Conservation (phyloP, 2,113 vertebrate species). For the Zapus hudsonius region DNA sequence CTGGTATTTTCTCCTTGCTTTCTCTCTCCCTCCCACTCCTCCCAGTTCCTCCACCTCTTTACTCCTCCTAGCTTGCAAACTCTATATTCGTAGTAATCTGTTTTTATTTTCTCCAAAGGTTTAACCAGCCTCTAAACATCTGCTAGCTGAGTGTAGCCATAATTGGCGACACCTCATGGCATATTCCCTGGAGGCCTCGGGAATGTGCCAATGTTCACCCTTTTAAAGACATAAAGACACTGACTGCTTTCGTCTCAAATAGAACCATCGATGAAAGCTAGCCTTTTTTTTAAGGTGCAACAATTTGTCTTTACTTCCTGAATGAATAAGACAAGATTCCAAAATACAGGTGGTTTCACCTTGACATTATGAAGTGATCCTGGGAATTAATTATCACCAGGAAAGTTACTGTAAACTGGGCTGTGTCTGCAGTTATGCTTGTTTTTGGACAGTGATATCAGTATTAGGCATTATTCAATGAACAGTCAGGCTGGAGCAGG, state of each 20-base stretch:
- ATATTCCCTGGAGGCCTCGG: background rate
- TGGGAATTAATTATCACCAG: background rate
- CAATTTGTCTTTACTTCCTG: background rate
- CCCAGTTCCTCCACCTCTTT: slow-evolving; percentile 47
- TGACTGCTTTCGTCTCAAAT: background rate
- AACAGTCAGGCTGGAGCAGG: background rate
- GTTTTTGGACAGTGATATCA: background rate
- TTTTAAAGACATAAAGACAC: slow-evolving; percentile 36
- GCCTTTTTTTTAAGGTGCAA: background rate
- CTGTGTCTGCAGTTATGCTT: background rate
- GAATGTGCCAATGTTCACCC: background rate
- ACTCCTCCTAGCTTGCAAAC: slow-evolving; percentile 52
- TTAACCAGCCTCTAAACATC: slow-evolving; percentile 62
- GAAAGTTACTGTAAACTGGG: background rate
- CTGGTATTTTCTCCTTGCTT: slow-evolving; percentile 61
- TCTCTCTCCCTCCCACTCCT: slow-evolving; percentile 57
- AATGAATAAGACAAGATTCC: background rate
- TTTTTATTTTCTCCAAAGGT: slow-evolving; percentile 62
- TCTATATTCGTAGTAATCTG: slow-evolving; percentile 51
- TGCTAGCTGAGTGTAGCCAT: slow-evolving; percentile 27
- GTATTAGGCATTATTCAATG: background rate
- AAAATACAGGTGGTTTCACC: background rate
- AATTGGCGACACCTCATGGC: background rate
- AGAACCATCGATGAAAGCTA: background rate
- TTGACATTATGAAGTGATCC: background rate